These are phyloP conservation scores for Operophtera brumata DNA, from an alignment of 2,888 invertebrate genomes.

Conservation along the genomic window DNA sequence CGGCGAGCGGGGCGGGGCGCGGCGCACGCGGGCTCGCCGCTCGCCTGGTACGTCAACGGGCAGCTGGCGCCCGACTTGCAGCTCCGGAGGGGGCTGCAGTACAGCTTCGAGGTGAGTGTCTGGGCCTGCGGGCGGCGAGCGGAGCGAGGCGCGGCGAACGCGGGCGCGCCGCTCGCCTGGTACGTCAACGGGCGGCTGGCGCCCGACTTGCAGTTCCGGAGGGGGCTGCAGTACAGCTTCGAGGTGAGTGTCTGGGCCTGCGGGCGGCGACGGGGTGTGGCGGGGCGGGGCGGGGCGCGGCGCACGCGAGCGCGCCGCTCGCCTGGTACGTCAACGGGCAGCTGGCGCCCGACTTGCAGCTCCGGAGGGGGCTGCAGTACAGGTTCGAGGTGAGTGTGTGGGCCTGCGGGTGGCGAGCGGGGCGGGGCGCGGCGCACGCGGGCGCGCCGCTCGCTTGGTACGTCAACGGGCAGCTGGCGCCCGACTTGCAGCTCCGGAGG, in stretches of 20 bases:
- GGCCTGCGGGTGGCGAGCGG: slow-evolving; percentile 90
- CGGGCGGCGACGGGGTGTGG: slow-evolving; percentile 84
- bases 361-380: slow-evolving; percentile 92
- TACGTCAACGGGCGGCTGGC: slow-evolving; percentile 95
- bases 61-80: slow-evolving; percentile 92
- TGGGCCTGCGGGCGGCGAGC: slow-evolving; percentile 87
- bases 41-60: slow-evolving; percentile 97
- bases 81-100: slow-evolving; percentile 90
- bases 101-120: slow-evolving; percentile 88
- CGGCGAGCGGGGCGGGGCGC: slow-evolving; percentile 82
- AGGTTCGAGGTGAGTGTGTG: slow-evolving; percentile 85
- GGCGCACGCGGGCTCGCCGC: slow-evolving; percentile 82
- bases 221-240: slow-evolving; percentile 92
- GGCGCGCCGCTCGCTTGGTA: slow-evolving; percentile 92
- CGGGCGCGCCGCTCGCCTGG: slow-evolving; percentile 90
- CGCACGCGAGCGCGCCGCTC: slow-evolving; percentile 84
- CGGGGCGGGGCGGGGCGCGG: slow-evolving; percentile 84
- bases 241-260: slow-evolving; percentile 84
- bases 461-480: slow-evolving; percentile 93
- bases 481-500: slow-evolving; percentile 92
- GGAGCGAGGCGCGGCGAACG: slow-evolving; percentile 82
- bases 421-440: slow-evolving; percentile 79
- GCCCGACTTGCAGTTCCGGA: slow-evolving; percentile 92
- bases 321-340: slow-evolving; percentile 97
- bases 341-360: slow-evolving; percentile 92